Evolutionary conservation across 2,888 invertebrate species (phyloP).

Genomic region (Formica aserva): DNA sequence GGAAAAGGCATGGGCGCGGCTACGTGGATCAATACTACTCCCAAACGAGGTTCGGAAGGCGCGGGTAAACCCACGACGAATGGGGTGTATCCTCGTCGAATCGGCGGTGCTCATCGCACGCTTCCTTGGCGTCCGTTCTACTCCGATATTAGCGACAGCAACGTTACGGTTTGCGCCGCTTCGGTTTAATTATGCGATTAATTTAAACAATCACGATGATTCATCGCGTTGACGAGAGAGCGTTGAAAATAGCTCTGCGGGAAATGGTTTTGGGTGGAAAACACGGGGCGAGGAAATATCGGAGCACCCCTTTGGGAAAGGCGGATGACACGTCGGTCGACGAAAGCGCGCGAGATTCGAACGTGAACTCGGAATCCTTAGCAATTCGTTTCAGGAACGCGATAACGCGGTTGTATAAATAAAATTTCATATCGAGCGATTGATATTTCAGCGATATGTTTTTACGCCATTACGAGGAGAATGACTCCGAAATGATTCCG

Average conservation of each 20-base stretch:
- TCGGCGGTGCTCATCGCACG: slow-evolving; percentile 20
- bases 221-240: neutral
- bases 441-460: too few relatives aligned
- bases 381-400: neutral
- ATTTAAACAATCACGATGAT: neutral
- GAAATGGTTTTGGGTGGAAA: neutral
- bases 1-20: slow-evolving; percentile 66
- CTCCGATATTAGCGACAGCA: neutral
- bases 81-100: neutral
- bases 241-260: neutral
- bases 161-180: too few relatives aligned
- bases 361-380: neutral
- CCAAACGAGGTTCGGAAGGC: slow-evolving; percentile 60
- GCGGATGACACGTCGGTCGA: neutral
- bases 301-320: slow-evolving; percentile 4
- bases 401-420: neutral
- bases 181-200: neutral
- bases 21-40: slow-evolving; percentile 68
- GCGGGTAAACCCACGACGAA: slow-evolving; percentile 39
- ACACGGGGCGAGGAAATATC: neutral
- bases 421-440: neutral
- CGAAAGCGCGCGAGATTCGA: slow-evolving; percentile 21
- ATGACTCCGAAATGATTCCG: too few relatives aligned
- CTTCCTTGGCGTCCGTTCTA: neutral
- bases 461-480: neutral